A percentile compares a stretch with the other conserved stretches of the same genome.
phyloP scores from a whole-genome alignment of 1,140 invertebrate species.

The Drosophila guanche region DNA sequence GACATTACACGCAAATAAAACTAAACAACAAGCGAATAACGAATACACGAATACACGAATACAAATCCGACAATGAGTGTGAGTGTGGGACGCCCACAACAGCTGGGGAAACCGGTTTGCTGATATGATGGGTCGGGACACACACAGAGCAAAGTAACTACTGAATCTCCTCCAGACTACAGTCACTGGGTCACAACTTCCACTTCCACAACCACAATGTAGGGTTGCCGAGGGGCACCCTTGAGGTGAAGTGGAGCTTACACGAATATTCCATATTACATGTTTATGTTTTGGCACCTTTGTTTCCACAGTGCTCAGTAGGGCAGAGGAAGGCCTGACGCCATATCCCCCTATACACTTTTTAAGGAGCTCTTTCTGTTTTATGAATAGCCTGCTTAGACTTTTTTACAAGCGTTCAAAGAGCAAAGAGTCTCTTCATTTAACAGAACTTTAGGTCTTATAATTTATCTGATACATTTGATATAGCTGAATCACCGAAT shows the following conservation, averaged over 20 bases:
- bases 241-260: slow-evolving; percentile 46
- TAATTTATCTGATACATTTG: no score
- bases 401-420: no score
- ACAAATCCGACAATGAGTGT: slow-evolving; percentile 3
- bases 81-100: slow-evolving; percentile 47
- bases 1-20: slow-evolving; percentile 80
- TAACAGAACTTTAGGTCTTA: no score
- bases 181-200: slow-evolving; percentile 58
- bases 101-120: slow-evolving; percentile 48
- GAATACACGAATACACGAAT: neutral
- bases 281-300: slow-evolving; percentile 10
- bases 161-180: slow-evolving; percentile 15
- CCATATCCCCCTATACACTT: no score
- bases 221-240: slow-evolving; percentile 18
- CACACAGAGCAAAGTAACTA: neutral
- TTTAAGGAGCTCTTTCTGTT: no score
- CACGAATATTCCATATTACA: slow-evolving; percentile 60
- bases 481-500: no score
- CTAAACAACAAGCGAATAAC: slow-evolving; percentile 43
- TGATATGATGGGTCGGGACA: slow-evolving; percentile 11
- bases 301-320: slow-evolving; percentile 34
- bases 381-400: no score
- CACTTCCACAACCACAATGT: slow-evolving; percentile 1
- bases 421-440: no score
- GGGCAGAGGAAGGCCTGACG: neutral